These are phyloP conservation scores for Lasioglossum baleicum DNA, from an alignment of 1,140 invertebrate species.

Conservation along the genomic window DNA sequence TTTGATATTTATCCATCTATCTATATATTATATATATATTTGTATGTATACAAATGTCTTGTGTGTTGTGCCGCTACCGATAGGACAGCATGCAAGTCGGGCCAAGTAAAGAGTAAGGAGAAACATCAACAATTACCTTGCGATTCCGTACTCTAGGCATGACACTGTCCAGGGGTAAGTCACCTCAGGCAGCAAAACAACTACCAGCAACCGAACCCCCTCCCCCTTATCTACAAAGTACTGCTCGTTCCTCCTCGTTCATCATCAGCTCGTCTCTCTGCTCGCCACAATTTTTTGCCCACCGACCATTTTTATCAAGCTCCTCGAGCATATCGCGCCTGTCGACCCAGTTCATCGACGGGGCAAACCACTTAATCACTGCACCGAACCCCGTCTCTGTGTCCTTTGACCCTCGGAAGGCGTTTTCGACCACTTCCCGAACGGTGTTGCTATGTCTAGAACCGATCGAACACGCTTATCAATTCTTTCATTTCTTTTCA, in stretches of 20 bases:
- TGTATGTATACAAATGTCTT: constrained; percentile 73
- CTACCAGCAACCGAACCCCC: constrained; percentile 5
- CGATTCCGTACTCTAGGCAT: constrained; percentile 79
- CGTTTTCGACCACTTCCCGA: too few relatives aligned
- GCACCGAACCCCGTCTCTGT: neutral
- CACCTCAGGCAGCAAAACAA: constrained; percentile 73
- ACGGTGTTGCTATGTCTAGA: too few relatives aligned
- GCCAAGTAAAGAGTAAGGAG: constrained; percentile 80
- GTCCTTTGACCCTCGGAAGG: neutral
- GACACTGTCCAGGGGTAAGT: constrained; percentile 80
- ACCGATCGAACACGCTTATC: too few relatives aligned
- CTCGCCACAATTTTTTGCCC: constrained; percentile 41
- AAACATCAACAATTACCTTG: constrained; percentile 77
- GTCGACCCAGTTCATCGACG: constrained; percentile 31
- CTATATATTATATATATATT: constrained; percentile 18
- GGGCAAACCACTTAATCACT: constrained; percentile 11
- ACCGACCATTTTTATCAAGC: constrained; percentile 45
- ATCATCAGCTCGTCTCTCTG: constrained; percentile 50
- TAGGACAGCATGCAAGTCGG: constrained; percentile 80
- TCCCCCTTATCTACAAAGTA: constrained; percentile 39
- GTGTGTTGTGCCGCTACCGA: constrained; percentile 79
- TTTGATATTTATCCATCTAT: constrained; percentile 19
- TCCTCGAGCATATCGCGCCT: constrained; percentile 12
- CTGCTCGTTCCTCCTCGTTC: constrained; percentile 56
- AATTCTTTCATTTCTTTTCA: too few relatives aligned